Base-by-base conservation (phyloP, 2,888 invertebrate genomes). In the Ctenicera cuprea region DNA sequence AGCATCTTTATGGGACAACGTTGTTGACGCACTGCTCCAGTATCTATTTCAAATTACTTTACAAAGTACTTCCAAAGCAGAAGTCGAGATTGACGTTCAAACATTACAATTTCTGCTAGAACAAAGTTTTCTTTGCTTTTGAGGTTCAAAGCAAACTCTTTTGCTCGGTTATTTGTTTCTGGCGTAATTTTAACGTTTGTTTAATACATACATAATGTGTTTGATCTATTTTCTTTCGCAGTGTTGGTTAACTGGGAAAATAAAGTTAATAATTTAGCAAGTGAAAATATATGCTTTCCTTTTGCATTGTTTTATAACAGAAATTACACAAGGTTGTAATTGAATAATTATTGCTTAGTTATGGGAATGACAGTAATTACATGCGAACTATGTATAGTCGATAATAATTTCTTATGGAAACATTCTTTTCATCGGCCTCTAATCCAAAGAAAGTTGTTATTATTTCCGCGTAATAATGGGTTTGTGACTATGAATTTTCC, bases 41-140 rank as follows among this genome's bases (percentile, higher is more conserved):
- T 18, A 48, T 63, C 30, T 45, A 64, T 64, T 64, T 64, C 33
- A 30, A 57, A 14, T n/a, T n/a, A n/a, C n/a, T n/a, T n/a, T n/a
- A n/a, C n/a, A n/a, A n/a, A n/a, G n/a, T 45, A 48, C 63, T 63
- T 63, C 14, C 22, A 22, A 22, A 43, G 12, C 41, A 41, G n/a
- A 37, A 16, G 43, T 43, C 11, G 48, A 48, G 63, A 48, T 64
- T 64, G 43, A 64, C 45, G n/a, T n/a, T n/a, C 45, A 48, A 64
- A 33, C n/a, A n/a, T n/a, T 48, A 11, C 18, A 48, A 14, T 48
- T 48, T 18, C 18, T 9, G 20, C 11, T 16, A 48, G 18, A 48
- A 16, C 48, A 20, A 48, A 48, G 48, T 48, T 48, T 48, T 3
- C 18, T 9, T 4, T 48, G 16, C 5, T 16, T 16, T 48, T 48